These are phyloP conservation scores for Trilocha varians DNA, from an alignment of 2,888 invertebrate species.

Conservation along the genomic window DNA sequence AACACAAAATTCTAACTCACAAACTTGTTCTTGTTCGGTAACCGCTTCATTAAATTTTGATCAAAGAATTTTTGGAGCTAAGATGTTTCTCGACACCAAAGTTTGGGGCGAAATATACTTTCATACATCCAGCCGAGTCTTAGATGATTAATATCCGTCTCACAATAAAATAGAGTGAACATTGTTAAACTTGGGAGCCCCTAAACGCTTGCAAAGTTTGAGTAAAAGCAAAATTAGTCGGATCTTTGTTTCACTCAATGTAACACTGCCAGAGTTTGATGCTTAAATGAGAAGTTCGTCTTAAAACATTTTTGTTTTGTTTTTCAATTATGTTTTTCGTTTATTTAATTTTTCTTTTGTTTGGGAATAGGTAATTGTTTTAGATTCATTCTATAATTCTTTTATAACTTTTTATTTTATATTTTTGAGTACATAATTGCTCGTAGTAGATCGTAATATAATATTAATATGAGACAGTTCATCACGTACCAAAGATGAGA, in stretches of 20 bases:
- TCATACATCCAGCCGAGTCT: background rate
- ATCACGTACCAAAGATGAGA: no score
- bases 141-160: constrained; percentile 6
- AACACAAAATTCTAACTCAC: no score
- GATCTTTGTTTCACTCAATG: constrained; percentile 1
- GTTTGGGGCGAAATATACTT: background rate
- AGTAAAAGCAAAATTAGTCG: constrained; percentile 2
- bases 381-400: no score
- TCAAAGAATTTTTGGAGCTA: no score
- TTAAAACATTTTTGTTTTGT: background rate
- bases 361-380: no score
- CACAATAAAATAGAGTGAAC: constrained; percentile 4
- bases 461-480: no score
- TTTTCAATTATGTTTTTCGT: background rate
- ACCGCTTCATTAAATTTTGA: no score
- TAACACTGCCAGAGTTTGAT: background rate
- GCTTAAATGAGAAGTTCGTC: background rate
- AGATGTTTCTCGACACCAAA: background rate
- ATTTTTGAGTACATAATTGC: no score
- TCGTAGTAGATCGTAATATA: no score
- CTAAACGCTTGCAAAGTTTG: background rate
- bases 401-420: no score
- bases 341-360: no score
- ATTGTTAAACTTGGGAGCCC: constrained; percentile 3
- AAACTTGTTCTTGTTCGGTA: no score